Evolutionary conservation across 2,888 invertebrate species (phyloP), one percentile per base, ranked within the genome.

Genomic region (Sericinus montela): DNA sequence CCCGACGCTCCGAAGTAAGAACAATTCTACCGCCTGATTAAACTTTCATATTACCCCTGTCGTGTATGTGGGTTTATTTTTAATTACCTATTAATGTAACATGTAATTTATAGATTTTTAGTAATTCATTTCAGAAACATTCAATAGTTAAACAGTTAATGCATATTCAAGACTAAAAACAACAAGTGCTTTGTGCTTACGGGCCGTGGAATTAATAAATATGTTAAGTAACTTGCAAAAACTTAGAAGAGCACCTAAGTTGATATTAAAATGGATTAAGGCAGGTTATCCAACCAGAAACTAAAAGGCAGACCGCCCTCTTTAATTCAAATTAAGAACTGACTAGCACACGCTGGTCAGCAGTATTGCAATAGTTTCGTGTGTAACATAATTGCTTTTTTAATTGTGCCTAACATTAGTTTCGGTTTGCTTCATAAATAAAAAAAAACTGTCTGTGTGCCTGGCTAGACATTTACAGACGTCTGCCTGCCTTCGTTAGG

Each of bases 281-380:
- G n/a, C n/a, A n/a, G n/a, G 58, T 60, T 64, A 64, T 57, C 62
- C 65, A 59, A 63, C 56, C 62, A 57, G 59, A 64, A 65, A 65
- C 55, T 54, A 46, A 56, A 60, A 59, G 34, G 44, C 15, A 14
- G 11, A 8, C 50, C 50, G 50, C 39, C 23, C 29, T 15, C 16
- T 14, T 38, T 43, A 36, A 37, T 45, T 45, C 29, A 36, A 34
- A 30, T 39, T 34, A 14, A 9, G 35, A 40, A 45, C 40, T 19
- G 19, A 16, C 14, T 37, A 32, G 16, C 23, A 4, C 10, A 32
- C 10, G 16, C 14, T 32, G 14, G 14, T 11, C 39, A n/a, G 25
- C 39, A 39, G 32, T 8, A 32, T 25, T 8, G 15, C 7, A 28
- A 9, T 39, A 5, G 14, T 10, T 37, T 30, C 30, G 19, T 38